These are phyloP conservation scores for Schizopygopsis pylzovi DNA, from an alignment of 2,797 vertebrate genomes.

Conservation along the genomic window DNA sequence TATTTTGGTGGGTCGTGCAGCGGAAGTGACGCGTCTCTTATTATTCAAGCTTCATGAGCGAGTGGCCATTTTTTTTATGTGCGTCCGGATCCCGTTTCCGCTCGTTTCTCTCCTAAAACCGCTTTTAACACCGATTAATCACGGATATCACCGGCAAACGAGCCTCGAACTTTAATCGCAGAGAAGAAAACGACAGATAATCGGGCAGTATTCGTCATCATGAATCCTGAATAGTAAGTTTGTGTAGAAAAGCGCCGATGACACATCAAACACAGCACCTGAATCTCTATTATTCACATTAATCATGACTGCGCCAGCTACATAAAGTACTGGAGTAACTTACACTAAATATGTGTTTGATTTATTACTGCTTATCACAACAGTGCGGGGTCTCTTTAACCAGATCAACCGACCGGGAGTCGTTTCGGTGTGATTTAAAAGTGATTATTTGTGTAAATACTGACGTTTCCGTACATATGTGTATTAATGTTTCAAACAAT, in stretches of 20 bases:
- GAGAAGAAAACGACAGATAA: conserved; percentile 7
- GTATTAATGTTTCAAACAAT: no score
- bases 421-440: neutral
- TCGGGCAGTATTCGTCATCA: conserved; percentile 77
- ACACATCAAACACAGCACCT: conserved; percentile 42
- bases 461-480: no score
- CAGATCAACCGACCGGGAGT: neutral
- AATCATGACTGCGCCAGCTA: neutral
- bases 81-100: conserved; percentile 3
- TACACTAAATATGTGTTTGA: neutral
- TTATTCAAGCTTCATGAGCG: conserved; percentile 22
- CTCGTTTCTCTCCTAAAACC: neutral
- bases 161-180: neutral
- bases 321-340: neutral
- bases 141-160: neutral
- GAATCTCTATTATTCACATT: neutral
- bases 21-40: neutral
- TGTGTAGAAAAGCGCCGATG: conserved; percentile 23
- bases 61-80: conserved; percentile 28
- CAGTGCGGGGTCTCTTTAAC: neutral
- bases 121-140: conserved; percentile 1
- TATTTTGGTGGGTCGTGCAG: conserved; percentile 44
- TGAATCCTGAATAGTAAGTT: conserved; percentile 98
- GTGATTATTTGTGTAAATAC: neutral
- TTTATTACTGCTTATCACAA: neutral